Conservation (phyloP, 2,888 invertebrate species). For the Epiperipatus broadwayi region DNA sequence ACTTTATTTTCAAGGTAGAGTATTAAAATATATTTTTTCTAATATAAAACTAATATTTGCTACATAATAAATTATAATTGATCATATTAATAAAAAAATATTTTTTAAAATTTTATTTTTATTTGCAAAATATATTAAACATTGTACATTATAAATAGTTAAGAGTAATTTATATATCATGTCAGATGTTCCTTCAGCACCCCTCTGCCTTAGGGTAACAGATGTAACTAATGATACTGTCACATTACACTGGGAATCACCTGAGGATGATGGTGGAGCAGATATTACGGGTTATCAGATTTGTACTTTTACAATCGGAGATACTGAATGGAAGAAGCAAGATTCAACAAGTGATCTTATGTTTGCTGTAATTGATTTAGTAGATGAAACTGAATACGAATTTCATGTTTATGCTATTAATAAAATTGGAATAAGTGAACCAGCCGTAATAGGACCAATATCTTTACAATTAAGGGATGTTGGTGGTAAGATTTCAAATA, state of each 20-base stretch:
- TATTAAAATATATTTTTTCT: too few species aligned
- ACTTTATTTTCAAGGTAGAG: too few species aligned
- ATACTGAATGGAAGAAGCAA: constrained; percentile 6
- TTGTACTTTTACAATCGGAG: constrained; percentile 11
- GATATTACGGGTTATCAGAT: constrained; percentile 11
- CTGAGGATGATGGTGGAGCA: constrained; percentile 12
- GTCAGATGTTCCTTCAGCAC: constrained; percentile 13
- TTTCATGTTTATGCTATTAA: constrained; percentile 25
- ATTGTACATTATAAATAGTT: too few species aligned
- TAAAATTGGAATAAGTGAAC: constrained; percentile 24
- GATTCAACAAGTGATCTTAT: too few species aligned
- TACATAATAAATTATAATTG: too few species aligned
- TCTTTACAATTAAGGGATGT: too few species aligned
- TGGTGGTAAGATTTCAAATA: too few species aligned
- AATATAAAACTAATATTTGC: too few species aligned
- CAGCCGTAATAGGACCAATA: constrained; percentile 22
- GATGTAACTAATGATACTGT: constrained; percentile 8
- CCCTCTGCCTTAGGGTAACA: constrained; percentile 9
- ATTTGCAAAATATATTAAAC: too few species aligned
- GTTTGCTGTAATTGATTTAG: constrained; percentile 7
- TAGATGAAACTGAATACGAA: constrained; percentile 12
- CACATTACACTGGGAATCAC: constrained; percentile 11
- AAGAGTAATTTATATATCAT: too few species aligned
- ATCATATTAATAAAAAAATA: too few species aligned
- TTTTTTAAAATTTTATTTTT: too few species aligned